Evolutionary conservation across 2,888 invertebrate species (phyloP), one percentile per base, ranked within the genome.

Genomic region (Drosophila acutilabella): DNA sequence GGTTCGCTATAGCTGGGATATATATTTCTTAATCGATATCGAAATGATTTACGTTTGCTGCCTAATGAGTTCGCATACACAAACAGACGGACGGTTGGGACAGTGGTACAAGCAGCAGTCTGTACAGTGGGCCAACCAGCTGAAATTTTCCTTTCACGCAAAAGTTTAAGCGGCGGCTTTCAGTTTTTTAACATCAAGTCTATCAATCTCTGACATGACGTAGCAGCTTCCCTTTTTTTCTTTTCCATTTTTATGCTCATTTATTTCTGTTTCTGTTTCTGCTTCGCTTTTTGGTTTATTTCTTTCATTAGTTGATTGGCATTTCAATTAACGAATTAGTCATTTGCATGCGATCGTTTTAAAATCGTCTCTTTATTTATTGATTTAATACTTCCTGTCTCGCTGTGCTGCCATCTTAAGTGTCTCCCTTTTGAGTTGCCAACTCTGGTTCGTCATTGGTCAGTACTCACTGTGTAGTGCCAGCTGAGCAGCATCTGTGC

Each of bases 321-420:
- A 89, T 79, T 88, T 90, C 90, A 90, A 90, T 90, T 90, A 90
- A 90, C 80, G 87, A 88, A 88, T 90, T 89, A 80, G 88, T 87
- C 85, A 81, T 76, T 74, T 89, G 81, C 76, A 72, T 82, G 78
- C 52, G 33, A 45, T 45, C 47, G 33, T 13, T 44, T 65, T 52
- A 42, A 60, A 54, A 53, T 54, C 41, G 42, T 10, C 14, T 44
- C 41, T 65, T 53, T 54, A 44, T 44, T 53, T 54, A 48, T 44
- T 40, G 42, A 45, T 45, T 41, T 56, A 13, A 38, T 36, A 36
- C 45, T 79, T 79, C 64, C 68, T 52, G 65, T 41, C 51, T 16
- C 23, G 6, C 2, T 10, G 18, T n/a, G 33, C 56, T 52, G 57
- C 76, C 76, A 79, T 79, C 59, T 70, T 65, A 52, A 30, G 20